Percentiles rank a stretch among this genome's conserved stretches.
Evolutionary conservation across 2,888 invertebrate genomes (phyloP).

Genomic region (Himalopsyche kuldschensis): DNA sequence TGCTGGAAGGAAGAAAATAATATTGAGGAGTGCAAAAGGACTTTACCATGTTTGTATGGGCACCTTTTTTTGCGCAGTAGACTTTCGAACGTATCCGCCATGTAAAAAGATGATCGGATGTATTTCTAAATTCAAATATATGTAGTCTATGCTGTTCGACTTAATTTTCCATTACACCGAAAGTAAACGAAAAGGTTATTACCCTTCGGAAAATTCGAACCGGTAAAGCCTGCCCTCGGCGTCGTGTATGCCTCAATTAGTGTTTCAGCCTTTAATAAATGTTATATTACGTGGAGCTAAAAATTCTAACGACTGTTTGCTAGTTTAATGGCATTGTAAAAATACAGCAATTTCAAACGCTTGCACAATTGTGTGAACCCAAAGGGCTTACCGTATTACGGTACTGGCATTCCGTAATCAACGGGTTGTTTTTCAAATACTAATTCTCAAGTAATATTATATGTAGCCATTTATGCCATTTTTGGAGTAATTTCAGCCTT

Average conservation of each 20-base stretch:
- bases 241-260: neutral
- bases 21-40: no score
- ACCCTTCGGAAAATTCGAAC: neutral
- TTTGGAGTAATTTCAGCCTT: no score
- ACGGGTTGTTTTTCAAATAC: no score
- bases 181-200: neutral
- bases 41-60: no score
- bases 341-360: neutral
- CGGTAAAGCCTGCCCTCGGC: neutral
- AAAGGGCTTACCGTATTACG: neutral
- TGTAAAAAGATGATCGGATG: no score
- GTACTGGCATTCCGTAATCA: neutral
- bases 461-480: no score
- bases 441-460: no score
- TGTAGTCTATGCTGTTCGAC: no score
- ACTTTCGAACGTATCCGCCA: no score
- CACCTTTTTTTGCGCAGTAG: no score
- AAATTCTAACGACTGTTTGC: neutral
- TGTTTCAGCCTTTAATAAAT: neutral
- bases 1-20: no score
- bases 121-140: no score
- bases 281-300: neutral
- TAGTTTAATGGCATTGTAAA: neutral
- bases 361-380: neutral
- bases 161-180: neutral